phyloP scores from a whole-genome alignment of 2,113 vertebrate genomes.

The Thoracochromis brauschi region DNA sequence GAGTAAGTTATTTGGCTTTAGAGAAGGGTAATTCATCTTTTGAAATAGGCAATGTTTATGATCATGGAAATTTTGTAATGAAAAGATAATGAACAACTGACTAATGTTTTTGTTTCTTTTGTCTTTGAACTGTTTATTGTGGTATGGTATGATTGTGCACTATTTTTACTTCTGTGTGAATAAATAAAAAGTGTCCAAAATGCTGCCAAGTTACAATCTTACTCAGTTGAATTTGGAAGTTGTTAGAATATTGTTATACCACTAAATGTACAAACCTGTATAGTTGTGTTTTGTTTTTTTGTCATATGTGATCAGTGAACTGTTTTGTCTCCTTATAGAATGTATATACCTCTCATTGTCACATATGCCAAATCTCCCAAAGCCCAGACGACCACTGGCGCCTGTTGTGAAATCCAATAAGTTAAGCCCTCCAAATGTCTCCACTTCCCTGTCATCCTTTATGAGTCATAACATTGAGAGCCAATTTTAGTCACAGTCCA shows the following conservation, averaged over 20 bases:
- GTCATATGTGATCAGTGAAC: background rate
- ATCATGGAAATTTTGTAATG: background rate
- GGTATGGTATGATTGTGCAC: background rate
- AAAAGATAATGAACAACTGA: background rate
- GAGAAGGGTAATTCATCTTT: background rate
- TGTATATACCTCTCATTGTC: background rate
- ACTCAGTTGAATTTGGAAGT: background rate
- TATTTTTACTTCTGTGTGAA: conserved; percentile 15
- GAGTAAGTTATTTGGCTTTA: background rate
- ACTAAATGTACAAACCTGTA: background rate
- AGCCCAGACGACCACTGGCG: conserved; percentile 34
- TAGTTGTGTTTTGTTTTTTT: background rate
- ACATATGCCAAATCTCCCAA: background rate
- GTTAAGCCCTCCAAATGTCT: conserved; percentile 42
- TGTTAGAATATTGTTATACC: background rate
- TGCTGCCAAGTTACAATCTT: background rate
- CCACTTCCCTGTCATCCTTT: conserved; percentile 28
- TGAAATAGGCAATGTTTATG: background rate
- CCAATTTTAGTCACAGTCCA: conserved; percentile 65
- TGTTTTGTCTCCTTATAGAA: background rate
- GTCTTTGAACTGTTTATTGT: background rate
- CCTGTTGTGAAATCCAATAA: conserved; percentile 66
- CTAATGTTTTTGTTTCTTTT: background rate
- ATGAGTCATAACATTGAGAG: conserved; percentile 52
- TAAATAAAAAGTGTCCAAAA: conserved; percentile 9